Evolutionary conservation across 1,140 invertebrate genomes (phyloP).

Genomic region (Dryas iulia): DNA sequence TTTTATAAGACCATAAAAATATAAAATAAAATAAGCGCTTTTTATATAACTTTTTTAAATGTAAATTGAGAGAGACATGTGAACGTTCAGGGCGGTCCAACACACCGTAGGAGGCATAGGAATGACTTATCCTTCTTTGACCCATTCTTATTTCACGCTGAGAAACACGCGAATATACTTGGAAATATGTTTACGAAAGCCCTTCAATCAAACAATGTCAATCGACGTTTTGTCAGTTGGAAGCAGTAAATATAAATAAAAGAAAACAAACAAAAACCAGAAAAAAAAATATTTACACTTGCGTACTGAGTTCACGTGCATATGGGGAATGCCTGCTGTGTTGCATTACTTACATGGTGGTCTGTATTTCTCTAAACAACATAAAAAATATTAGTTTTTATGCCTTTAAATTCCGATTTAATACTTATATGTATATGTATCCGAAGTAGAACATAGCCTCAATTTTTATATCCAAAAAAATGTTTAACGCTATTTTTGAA

Average conservation of each 20-base stretch:
- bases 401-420: background rate
- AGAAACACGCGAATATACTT: constrained; percentile 75
- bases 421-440: background rate
- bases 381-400: background rate
- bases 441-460: background rate
- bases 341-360: background rate
- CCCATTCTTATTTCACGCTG: constrained; percentile 64
- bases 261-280: background rate
- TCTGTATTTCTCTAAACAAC: background rate
- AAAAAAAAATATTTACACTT: background rate
- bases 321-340: constrained; percentile 3
- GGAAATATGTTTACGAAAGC: constrained; percentile 41
- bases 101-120: constrained; percentile 53
- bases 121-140: constrained; percentile 49
- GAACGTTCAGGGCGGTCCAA: constrained; percentile 41
- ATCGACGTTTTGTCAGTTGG: constrained; percentile 42
- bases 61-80: constrained; percentile 61
- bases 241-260: constrained; percentile 29
- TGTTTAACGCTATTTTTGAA: background rate
- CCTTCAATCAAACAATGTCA: constrained; percentile 63
- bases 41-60: constrained; percentile 33
- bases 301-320: background rate
- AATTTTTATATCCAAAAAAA: background rate
- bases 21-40: background rate
- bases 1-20: background rate